phyloP scores from a whole-genome alignment of 2,113 vertebrate genomes.

The Lipophrys pholis region DNA sequence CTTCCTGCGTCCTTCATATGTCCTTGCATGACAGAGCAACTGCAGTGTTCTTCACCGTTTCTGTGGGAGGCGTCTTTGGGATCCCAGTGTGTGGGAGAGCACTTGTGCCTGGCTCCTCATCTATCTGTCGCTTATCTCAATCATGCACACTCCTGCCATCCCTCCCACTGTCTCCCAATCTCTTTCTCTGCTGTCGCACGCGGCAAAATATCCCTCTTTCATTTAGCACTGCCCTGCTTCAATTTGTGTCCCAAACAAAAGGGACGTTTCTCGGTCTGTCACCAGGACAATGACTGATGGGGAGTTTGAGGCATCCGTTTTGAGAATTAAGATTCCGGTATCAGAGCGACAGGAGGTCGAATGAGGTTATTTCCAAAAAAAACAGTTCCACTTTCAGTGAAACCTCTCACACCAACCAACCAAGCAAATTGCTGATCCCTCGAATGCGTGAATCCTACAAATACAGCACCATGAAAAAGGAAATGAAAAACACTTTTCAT shows the following conservation, averaged over 20 bases:
- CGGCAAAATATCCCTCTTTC: conserved; percentile 55
- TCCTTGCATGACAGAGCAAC: conserved; percentile 72
- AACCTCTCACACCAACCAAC: background rate
- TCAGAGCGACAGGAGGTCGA: conserved; percentile 22
- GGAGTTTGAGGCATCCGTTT: conserved; percentile 30
- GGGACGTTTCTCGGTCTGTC: conserved; percentile 53
- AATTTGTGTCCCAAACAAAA: conserved; percentile 68
- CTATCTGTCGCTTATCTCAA: conserved; percentile 75
- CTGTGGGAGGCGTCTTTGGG: conserved; percentile 67
- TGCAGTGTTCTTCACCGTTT: conserved; percentile 62
- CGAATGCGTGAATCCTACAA: background rate
- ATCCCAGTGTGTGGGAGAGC: conserved; percentile 70
- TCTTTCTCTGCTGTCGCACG: conserved; percentile 44
- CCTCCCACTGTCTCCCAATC: conserved; percentile 52
- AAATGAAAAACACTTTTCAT: conserved; percentile 9
- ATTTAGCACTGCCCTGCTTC: conserved; percentile 41
- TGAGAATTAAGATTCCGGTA: conserved; percentile 10
- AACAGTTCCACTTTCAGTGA: conserved; percentile 1
- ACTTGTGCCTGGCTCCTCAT: conserved; percentile 61
- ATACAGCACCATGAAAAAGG: background rate
- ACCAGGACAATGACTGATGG: conserved; percentile 61
- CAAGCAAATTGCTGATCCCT: too few species aligned
- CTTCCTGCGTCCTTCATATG: conserved; percentile 71
- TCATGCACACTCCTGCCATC: conserved; percentile 66
- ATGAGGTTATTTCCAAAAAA: conserved; percentile 26